Evolutionary conservation across 2,113 vertebrate genomes (phyloP), one percentile per base, ranked within the genome.

Genomic region (Montifringilla adamsi): DNA sequence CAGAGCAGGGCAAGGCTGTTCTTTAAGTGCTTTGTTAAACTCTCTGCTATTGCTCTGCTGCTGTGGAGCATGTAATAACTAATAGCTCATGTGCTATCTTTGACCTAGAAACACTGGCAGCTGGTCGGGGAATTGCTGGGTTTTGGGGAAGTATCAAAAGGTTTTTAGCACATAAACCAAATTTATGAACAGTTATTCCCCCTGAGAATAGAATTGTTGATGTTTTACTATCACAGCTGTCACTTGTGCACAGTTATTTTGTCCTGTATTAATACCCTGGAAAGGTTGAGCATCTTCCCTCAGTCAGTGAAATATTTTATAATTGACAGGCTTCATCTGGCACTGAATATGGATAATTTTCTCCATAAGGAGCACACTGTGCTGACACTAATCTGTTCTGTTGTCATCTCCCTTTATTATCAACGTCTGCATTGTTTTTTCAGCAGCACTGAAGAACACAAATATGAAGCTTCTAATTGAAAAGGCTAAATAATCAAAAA

Each of bases 401-500:
- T 96, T 96, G 97, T 97, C 89, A 56, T 96, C 94, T 97, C 87
- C 96, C 94, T 96, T 97, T 94, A 97, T 96, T 94, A 97, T 95
- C 96, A 93, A 73, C 22, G 80, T 58, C 96, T 95, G 93, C 92
- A 69, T 95, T 97, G 92, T 96, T 94, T 95, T 96, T 72, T 27
- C 90, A 23, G 83, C 83, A 58, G 87, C 94, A 50, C 1, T 30
- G 62, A 94, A 55, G 67, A 97, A 95, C 94, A 94, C 64, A 97
- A 93, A 97, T 96, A 95, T 1, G 39, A 91, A 96, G 96, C 72
- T 69, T 90, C 90, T 97, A 98, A 98, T 84, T 97, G 97, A 96
- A 96, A 97, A 97, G 96, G 95, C 93, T 77, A 96, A 90, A 92
- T 92, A 97, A 98, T 97, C 96, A 97, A 96, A 98, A 97, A 97